Percentiles rank a stretch among this genome's conserved stretches.
phyloP scores from a whole-genome alignment of 2,888 invertebrate species.

The Eucera pruinosa region DNA sequence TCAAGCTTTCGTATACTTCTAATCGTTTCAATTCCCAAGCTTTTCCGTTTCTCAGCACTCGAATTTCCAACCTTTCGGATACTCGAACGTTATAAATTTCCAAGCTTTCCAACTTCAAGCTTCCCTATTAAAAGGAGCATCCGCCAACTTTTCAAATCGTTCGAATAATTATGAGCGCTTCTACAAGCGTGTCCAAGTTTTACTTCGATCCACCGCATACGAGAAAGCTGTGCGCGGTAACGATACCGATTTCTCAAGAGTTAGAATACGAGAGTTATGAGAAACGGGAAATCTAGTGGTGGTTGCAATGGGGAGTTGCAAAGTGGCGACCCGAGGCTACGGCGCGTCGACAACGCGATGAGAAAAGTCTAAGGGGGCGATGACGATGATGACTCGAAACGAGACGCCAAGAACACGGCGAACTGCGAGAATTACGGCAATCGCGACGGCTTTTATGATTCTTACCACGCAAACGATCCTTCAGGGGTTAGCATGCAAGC shows the following conservation, averaged over 20 bases:
- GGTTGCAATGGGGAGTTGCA: not conserved
- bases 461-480: conserved; percentile 11
- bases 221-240: not conserved
- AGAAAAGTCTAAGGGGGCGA: conserved; percentile 12
- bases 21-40: too few relatives aligned
- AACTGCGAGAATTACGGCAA: not conserved
- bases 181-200: too few relatives aligned
- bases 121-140: too few relatives aligned
- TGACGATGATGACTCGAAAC: conserved; percentile 10
- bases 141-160: too few relatives aligned
- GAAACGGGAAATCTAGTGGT: not conserved
- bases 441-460: conserved; percentile 14
- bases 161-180: too few relatives aligned
- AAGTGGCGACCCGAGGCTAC: too few relatives aligned
- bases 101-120: too few relatives aligned
- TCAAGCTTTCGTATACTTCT: too few relatives aligned
- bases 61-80: too few relatives aligned
- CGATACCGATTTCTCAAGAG: not conserved
- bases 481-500: not conserved
- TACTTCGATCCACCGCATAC: too few relatives aligned
- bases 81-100: too few relatives aligned
- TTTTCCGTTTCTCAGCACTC: too few relatives aligned
- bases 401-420: conserved; percentile 2
- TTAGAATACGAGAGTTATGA: not conserved
- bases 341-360: conserved; percentile 1